Percentiles rank a stretch among this genome's conserved stretches.
Conservation (phyloP, 2,797 vertebrate genomes). For the Carcharodon carcharias region DNA sequence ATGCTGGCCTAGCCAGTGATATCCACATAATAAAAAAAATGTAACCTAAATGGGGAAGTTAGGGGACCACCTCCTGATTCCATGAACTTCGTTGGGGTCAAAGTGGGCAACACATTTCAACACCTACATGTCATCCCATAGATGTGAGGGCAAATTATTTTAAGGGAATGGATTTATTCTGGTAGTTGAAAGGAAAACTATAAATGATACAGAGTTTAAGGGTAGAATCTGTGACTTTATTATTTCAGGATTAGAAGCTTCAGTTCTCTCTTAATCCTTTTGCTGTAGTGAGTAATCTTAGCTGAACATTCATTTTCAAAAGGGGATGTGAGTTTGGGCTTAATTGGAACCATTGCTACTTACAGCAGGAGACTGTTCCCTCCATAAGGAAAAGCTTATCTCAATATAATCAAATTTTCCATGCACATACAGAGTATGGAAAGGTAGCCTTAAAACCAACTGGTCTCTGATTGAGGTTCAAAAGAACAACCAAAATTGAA, state of each 20-base stretch:
- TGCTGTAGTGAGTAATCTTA: background rate
- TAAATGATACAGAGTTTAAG: background rate
- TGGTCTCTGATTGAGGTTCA: conserved; percentile 10
- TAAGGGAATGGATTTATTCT: background rate
- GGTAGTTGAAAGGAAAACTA: background rate
- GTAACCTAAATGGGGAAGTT: background rate
- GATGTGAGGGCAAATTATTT: background rate
- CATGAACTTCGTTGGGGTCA: background rate
- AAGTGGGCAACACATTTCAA: background rate
- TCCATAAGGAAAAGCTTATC: conserved; percentile 21
- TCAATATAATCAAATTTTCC: background rate
- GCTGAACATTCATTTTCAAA: conserved; percentile 20
- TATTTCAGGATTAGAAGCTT: background rate
- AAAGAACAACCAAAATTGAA: conserved; percentile 1
- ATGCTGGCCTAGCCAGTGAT: too few species aligned
- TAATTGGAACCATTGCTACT: conserved; percentile 13
- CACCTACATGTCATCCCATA: background rate
- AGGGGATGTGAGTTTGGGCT: background rate
- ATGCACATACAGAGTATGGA: background rate
- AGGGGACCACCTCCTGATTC: background rate
- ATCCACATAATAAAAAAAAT: too few species aligned
- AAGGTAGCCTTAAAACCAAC: conserved; percentile 2
- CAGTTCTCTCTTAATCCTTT: background rate
- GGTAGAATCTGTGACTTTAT: background rate
- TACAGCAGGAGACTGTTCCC: background rate